phyloP scores from a whole-genome alignment of 2,797 vertebrate species.

The Spinibarbus caldwelli region DNA sequence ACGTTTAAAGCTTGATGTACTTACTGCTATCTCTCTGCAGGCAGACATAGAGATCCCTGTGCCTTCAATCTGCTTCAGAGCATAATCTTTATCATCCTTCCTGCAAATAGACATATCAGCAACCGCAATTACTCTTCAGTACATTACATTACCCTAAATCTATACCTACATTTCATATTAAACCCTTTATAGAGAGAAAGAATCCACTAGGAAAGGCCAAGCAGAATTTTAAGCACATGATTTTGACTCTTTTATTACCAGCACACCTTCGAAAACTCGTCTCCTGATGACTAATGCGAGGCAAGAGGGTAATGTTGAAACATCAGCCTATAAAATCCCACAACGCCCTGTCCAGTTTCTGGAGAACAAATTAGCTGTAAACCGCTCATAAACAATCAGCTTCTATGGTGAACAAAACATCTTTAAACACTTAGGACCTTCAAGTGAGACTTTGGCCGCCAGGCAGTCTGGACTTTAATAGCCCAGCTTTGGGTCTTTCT shows the following conservation, averaged over 20 bases:
- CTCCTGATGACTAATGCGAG: not conserved
- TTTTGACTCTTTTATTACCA: not conserved
- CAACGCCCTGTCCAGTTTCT: conserved; percentile 62
- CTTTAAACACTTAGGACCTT: conserved; percentile 71
- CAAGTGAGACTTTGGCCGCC: conserved; percentile 64
- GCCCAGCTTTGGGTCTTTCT: conserved; percentile 39
- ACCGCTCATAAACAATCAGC: conserved; percentile 68
- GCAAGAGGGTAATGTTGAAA: not conserved
- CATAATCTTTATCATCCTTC: conserved; percentile 99
- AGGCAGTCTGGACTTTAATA: conserved; percentile 64
- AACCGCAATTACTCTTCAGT: conserved; percentile 68
- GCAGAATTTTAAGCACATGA: not conserved
- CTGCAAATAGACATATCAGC: conserved; percentile 77
- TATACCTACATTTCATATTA: conserved; percentile 1
- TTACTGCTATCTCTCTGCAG: conserved; percentile 99
- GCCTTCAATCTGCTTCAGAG: conserved; percentile 99
- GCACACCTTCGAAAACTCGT: not conserved
- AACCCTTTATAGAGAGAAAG: not conserved
- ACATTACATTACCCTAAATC: conserved; percentile 56
- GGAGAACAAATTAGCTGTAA: conserved; percentile 67
- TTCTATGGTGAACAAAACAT: conserved; percentile 67
- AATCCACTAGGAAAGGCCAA: not conserved
- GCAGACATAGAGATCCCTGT: conserved; percentile 99
- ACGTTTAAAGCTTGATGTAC: conserved; percentile 65
- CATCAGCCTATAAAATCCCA: conserved; percentile 65